Evolutionary conservation across 2,113 vertebrate genomes (phyloP), one percentile per base, ranked within the genome.

Genomic region (Urocitellus parryii): DNA sequence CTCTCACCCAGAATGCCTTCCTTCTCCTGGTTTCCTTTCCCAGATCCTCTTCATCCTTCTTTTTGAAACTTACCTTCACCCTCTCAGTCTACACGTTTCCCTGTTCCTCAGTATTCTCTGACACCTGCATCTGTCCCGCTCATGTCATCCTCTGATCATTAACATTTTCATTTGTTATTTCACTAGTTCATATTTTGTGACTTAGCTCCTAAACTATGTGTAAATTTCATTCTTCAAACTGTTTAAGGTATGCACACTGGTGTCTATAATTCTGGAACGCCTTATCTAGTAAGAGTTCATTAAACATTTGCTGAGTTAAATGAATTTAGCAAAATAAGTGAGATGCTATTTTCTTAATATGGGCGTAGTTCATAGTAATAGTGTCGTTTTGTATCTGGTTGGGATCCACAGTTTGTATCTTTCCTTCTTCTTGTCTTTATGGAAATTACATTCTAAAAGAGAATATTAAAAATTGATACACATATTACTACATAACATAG

Each of bases 301-400:
- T 76, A 84, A 91, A 74, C 83, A 20, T 76, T 90, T 95, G 37
- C 51, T 84, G 74, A 63, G 53, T 84, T 88, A 32, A 90, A 81
- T 96, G 27, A 67, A 88, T 94, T 96, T 93, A 65, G 74, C 29
- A 25, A 87, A 88, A 88, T 81, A 90, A 93, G 22, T 70, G 80
- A 83, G 45, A 78, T 56, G 18, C 27, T 63, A 17, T 90, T 92
- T 92, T 88, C 13, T 95, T 48, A 95, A 72, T 56, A 18, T 73
- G 16, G 39, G 11, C 90, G 4, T 72, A 58, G 61, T 91, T 95
- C 78, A 88, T 1, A 85, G 27, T 48, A 29, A 58, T 48, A 70
- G 18, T 20, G 70, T 88, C 61, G 39, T 73, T 96, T 90, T 37
- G 4, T 53, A 14, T 89, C 48, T 94, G 25, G 14, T 73, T 95